A percentile compares a stretch with the other conserved stretches of the same genome.
Evolutionary conservation across 2,113 vertebrate genomes (phyloP).

Genomic region (Jacana jacana): DNA sequence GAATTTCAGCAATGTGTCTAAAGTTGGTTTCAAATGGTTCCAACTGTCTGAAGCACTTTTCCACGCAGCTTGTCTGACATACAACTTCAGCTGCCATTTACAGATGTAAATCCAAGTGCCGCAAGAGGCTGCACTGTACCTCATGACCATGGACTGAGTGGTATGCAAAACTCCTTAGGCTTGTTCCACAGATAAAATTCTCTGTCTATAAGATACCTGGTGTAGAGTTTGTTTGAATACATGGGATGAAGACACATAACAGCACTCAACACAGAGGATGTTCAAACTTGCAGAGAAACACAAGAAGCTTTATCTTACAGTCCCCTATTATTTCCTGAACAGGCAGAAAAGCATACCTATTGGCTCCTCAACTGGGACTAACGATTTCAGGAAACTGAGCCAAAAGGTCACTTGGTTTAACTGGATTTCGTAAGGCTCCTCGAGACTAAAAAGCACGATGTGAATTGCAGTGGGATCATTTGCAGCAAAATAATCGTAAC

Average conservation of each 20-base stretch:
- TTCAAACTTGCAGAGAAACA: neutral
- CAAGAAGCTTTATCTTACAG: neutral
- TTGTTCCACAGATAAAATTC: neutral
- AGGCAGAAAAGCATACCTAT: conserved; percentile 77
- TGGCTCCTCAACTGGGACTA: conserved; percentile 86
- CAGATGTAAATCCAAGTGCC: neutral
- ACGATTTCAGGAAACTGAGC: conserved; percentile 93
- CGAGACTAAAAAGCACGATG: conserved; percentile 90
- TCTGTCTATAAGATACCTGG: neutral
- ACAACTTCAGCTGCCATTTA: neutral
- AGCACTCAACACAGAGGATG: neutral
- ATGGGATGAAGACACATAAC: neutral
- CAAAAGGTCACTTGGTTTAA: conserved; percentile 95
- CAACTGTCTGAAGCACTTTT: neutral
- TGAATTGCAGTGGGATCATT: conserved; percentile 92
- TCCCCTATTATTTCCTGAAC: neutral
- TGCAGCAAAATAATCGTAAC: conserved; percentile 94
- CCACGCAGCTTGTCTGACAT: neutral
- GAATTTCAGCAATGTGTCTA: neutral
- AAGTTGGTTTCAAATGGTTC: neutral
- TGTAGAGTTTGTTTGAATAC: neutral
- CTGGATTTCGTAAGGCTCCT: conserved; percentile 96
- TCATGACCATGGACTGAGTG: neutral
- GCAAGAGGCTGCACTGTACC: neutral
- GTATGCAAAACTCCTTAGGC: neutral